These are phyloP conservation scores for Antrozous pallidus DNA, from an alignment of 2,797 vertebrate genomes.

Conservation along the genomic window DNA sequence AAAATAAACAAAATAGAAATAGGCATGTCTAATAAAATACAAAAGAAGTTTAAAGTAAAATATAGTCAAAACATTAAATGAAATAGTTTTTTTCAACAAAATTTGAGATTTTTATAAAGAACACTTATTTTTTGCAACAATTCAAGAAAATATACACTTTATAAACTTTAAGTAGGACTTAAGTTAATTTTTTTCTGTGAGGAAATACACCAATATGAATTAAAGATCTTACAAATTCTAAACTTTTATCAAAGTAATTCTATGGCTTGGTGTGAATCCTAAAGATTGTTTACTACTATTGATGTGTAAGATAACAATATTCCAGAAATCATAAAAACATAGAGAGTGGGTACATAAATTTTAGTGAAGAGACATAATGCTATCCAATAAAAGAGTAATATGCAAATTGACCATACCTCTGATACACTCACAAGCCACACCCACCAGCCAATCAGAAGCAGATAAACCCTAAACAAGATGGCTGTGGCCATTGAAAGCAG, in stretches of 20 bases:
- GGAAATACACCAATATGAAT: background rate
- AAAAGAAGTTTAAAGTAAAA: background rate
- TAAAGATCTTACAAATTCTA: background rate
- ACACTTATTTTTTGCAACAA: background rate
- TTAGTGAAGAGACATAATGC: background rate
- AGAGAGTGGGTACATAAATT: background rate
- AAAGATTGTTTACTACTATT: background rate
- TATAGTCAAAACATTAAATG: background rate
- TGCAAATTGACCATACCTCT: no score
- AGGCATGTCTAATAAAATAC: background rate
- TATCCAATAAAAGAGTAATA: no score
- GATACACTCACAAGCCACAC: no score
- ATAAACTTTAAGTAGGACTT: background rate
- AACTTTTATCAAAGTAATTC: background rate
- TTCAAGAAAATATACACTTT: background rate
- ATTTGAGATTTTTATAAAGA: background rate
- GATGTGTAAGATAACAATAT: background rate
- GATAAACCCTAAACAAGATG: no score
- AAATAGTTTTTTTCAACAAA: background rate
- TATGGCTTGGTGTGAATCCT: background rate
- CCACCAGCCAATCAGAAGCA: no score
- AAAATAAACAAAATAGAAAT: background rate
- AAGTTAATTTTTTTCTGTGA: background rate
- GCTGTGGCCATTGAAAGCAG: no score
- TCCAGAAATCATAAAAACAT: background rate